phyloP scores from a whole-genome alignment of 2,888 invertebrate genomes.

The Onchidella celtica region DNA sequence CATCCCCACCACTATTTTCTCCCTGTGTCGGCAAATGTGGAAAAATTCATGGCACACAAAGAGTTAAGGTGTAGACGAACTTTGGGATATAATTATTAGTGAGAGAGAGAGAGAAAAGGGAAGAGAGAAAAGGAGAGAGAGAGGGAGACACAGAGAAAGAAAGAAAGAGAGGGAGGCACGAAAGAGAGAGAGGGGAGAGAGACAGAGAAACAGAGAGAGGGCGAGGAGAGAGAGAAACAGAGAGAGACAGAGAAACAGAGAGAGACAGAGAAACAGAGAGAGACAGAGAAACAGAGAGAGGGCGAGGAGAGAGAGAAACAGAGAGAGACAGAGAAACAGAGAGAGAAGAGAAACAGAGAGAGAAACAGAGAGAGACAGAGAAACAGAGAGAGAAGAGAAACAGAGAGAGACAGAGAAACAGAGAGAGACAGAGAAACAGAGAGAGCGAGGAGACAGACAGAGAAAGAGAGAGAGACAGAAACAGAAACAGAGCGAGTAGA shows the following conservation, averaged over 20 bases:
- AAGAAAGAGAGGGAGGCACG: not conserved
- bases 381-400: slow-evolving; percentile 6
- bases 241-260: not conserved
- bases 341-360: not conserved
- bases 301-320: not conserved
- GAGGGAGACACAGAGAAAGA: not conserved
- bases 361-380: slow-evolving; percentile 2
- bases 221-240: not conserved
- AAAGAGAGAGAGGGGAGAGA: not conserved
- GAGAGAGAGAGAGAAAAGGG: not conserved
- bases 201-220: not conserved
- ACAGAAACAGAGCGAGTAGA: not conserved
- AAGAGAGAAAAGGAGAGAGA: not conserved
- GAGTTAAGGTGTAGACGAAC: too few relatives aligned
- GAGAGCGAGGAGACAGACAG: too few relatives aligned
- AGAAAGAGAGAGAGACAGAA: not conserved
- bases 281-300: not conserved
- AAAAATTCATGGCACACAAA: too few relatives aligned
- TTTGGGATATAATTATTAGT: too few relatives aligned
- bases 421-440: slow-evolving; percentile 34
- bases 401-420: not conserved
- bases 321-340: not conserved
- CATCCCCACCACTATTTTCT: too few relatives aligned
- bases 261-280: not conserved
- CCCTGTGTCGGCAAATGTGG: too few relatives aligned